Percentiles rank a stretch among this genome's conserved stretches.
These are phyloP conservation scores for Rhingia campestris DNA, from an alignment of 2,888 invertebrate genomes.

Conservation along the genomic window DNA sequence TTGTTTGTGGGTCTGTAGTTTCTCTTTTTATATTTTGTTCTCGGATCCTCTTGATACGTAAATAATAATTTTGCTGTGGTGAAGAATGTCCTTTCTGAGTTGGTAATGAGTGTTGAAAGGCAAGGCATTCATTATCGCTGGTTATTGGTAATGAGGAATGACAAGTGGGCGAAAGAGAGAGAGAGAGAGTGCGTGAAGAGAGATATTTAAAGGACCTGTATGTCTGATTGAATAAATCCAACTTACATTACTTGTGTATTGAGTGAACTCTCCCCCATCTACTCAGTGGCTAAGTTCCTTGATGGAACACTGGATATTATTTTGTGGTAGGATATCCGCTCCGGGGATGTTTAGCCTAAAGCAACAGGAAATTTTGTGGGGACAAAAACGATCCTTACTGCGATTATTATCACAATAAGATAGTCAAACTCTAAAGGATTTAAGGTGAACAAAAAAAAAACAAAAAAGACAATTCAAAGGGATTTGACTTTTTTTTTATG, in stretches of 20 bases:
- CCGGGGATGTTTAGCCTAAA: conserved; percentile 45
- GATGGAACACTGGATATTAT: conserved; percentile 36
- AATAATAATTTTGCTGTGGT: conserved; percentile 65
- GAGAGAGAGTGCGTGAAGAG: conserved; percentile 3
- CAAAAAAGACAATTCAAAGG: conserved; percentile 10
- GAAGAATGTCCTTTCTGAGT: conserved; percentile 68
- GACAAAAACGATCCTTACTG: conserved; percentile 39
- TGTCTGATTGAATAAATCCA: conserved; percentile 53
- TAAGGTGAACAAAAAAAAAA: conserved; percentile 10
- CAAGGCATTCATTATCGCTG: conserved; percentile 67
- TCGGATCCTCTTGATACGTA: conserved; percentile 56
- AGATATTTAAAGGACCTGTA: conserved; percentile 23
- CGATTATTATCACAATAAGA: conserved; percentile 1
- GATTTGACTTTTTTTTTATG: conserved; percentile 1
- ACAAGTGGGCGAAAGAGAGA: conserved; percentile 33
- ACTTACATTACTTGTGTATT: conserved; percentile 46
- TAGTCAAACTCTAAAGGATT: conserved; percentile 3
- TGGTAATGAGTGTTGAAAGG: conserved; percentile 69
- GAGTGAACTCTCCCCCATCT: not conserved
- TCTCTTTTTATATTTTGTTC: conserved; percentile 31
- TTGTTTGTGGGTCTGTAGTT: conserved; percentile 23
- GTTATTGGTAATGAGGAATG: conserved; percentile 60
- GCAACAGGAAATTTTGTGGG: conserved; percentile 68
- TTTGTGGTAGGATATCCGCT: conserved; percentile 66
- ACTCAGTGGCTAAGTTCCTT: conserved; percentile 5